A percentile compares a stretch with the other conserved stretches of the same genome.
phyloP scores from a whole-genome alignment of 2,888 invertebrate genomes.

The Stegophylla sp. region DNA sequence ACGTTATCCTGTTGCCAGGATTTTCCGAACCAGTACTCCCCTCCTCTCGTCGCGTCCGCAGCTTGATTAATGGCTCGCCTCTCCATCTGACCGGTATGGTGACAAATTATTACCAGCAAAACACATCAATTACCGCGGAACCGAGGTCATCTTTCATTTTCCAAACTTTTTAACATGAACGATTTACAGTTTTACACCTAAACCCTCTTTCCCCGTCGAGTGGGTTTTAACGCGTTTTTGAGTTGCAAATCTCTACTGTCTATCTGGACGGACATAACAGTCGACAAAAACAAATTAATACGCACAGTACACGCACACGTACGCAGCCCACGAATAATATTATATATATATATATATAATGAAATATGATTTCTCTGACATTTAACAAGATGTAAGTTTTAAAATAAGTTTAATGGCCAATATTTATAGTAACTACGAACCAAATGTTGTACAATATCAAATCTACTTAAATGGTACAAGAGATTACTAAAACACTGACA shows the following conservation, averaged over 20 bases:
- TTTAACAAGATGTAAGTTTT: too few species aligned
- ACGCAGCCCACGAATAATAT: background rate
- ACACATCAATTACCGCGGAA: slow-evolving; percentile 51
- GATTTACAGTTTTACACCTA: slow-evolving; percentile 44
- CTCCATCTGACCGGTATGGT: slow-evolving; percentile 50
- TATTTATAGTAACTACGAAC: too few species aligned
- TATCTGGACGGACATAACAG: background rate
- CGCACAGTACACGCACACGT: background rate
- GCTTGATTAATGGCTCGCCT: slow-evolving; percentile 51
- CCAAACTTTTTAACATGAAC: slow-evolving; percentile 37
- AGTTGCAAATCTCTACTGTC: background rate
- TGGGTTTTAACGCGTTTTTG: slow-evolving; percentile 28
- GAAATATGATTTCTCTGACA: too few species aligned
- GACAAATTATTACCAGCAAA: slow-evolving; percentile 55
- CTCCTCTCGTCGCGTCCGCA: background rate
- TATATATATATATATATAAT: too few species aligned
- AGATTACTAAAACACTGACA: too few species aligned
- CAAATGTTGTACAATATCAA: too few species aligned
- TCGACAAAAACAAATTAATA: background rate
- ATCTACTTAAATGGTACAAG: too few species aligned
- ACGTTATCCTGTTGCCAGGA: slow-evolving; percentile 39
- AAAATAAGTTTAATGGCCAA: too few species aligned
- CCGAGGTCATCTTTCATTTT: slow-evolving; percentile 58
- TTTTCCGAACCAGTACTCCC: slow-evolving; percentile 18
- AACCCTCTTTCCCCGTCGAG: slow-evolving; percentile 17